Base-by-base conservation (phyloP, 2,113 vertebrate species). In the Syngnathus scovelli region DNA sequence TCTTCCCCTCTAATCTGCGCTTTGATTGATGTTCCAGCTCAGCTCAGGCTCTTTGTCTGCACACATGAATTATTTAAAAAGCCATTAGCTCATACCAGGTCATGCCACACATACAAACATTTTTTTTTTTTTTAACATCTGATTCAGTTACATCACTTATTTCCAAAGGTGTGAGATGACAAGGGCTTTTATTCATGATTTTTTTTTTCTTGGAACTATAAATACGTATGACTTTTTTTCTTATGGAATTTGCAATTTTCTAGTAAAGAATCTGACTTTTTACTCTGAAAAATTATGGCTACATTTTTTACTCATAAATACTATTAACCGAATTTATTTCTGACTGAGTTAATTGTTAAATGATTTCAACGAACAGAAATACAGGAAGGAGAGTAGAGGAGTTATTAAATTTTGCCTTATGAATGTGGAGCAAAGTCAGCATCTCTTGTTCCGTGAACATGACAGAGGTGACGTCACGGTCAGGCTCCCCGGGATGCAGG, bases 41-140 rank as follows among this genome's bases (percentile, higher is more conserved):
- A 61, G 68, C 73, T 85, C 69, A 67, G 76, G 65, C 81, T 84
- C 74, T 83, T 86, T 85, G 55, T 58, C 11, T 72, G 85, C 87
- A 82, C 70, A 52, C 78, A 88, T 91, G n/a, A 88, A 91, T 91
- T 85, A 90, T 92, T 92, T 78, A 91, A 76, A 73, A 71, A 62
- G 27, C 36, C 77, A 87, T 90, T 86, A 89, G 87, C 87, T 88
- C 87, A 90, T 74, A 73, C 56, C 55, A 54, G 72, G 59, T 39
- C 59, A 39, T 4, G 10, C 59, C 21, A 59, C 61, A 43, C 21
- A 10, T n/a, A 7, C 10, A 21, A 1, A 41, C 6, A 72, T 81
- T 76, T 55, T 59, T 37, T 11, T 23, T 33, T 46, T 18, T 46
- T 46, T 21, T 52, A 21, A 21, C 9, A 10, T 21, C 8, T 4